A percentile compares a stretch with the other conserved stretches of the same genome.
Evolutionary conservation across 2,797 vertebrate genomes (phyloP).

Genomic region (Onychomys leucogaster): DNA sequence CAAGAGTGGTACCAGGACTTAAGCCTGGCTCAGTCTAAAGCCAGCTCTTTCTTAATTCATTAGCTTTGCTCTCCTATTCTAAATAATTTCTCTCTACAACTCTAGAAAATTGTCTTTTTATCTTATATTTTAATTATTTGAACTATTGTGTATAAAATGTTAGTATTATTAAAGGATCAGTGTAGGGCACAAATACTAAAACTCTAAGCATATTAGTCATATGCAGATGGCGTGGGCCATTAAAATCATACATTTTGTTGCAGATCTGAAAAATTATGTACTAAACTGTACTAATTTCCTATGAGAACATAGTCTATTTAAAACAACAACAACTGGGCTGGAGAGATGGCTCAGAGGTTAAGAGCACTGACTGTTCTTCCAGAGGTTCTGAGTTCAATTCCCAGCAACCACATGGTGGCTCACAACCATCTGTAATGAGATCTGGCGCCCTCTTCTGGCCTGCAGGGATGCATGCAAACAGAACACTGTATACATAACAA

Average conservation of each 20-base stretch:
- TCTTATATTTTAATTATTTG: conserved; percentile 37
- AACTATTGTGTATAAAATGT: neutral
- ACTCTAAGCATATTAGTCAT: neutral
- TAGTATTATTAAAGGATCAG: conserved; percentile 13
- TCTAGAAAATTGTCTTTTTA: conserved; percentile 13
- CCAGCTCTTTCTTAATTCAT: neutral
- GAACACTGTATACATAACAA: no score
- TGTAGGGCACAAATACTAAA: conserved; percentile 47
- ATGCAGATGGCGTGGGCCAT: neutral
- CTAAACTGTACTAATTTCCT: neutral
- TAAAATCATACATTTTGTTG: conserved; percentile 43
- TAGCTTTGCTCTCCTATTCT: conserved; percentile 14
- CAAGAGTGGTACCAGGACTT: neutral
- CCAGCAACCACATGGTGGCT: no score
- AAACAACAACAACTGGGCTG: neutral
- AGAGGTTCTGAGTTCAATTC: no score
- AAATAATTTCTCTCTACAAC: conserved; percentile 13
- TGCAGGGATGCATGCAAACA: no score
- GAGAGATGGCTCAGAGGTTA: no score
- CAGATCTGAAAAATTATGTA: conserved; percentile 35
- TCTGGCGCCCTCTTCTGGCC: no score
- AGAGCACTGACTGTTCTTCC: no score
- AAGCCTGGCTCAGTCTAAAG: neutral
- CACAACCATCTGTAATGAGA: no score
- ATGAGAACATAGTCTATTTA: conserved; percentile 39